These are phyloP conservation scores for Burhinus bistriatus DNA, from an alignment of 2,113 vertebrate genomes.

Conservation along the genomic window DNA sequence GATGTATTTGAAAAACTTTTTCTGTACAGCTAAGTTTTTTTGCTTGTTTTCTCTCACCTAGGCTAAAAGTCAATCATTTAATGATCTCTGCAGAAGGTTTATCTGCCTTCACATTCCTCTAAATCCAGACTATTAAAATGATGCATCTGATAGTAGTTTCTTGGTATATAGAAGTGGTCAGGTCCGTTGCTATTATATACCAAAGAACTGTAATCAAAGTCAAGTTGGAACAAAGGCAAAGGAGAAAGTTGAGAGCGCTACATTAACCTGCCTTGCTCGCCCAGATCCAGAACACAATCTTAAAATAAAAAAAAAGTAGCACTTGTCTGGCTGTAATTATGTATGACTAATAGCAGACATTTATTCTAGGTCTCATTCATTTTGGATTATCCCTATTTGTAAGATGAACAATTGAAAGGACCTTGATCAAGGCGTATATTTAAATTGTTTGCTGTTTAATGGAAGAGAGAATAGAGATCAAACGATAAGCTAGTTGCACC, in stretches of 20 bases:
- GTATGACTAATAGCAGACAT: neutral
- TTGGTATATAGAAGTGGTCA: neutral
- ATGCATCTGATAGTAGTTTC: neutral
- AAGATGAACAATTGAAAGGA: neutral
- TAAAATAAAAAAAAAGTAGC: neutral
- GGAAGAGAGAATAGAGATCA: constrained; percentile 17
- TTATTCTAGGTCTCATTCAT: neutral
- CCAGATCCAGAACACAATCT: neutral
- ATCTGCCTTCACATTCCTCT: neutral
- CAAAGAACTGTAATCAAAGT: neutral
- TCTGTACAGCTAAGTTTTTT: neutral
- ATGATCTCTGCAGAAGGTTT: neutral
- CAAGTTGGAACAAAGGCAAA: neutral
- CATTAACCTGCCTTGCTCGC: neutral
- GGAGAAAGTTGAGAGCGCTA: neutral
- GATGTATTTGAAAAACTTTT: neutral
- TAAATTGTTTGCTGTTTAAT: constrained; percentile 46
- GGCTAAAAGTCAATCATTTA: neutral
- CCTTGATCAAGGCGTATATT: constrained; percentile 25
- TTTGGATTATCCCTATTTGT: constrained; percentile 1
- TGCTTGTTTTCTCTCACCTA: neutral
- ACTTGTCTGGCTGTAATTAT: neutral
- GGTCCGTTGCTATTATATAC: neutral
- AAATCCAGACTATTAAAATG: neutral
- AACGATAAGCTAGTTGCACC: neutral